Evolutionary conservation across 37 sponge, comb jelly and placozoan genomes (phyloP).

Genomic region (Eunapius fragilis): DNA sequence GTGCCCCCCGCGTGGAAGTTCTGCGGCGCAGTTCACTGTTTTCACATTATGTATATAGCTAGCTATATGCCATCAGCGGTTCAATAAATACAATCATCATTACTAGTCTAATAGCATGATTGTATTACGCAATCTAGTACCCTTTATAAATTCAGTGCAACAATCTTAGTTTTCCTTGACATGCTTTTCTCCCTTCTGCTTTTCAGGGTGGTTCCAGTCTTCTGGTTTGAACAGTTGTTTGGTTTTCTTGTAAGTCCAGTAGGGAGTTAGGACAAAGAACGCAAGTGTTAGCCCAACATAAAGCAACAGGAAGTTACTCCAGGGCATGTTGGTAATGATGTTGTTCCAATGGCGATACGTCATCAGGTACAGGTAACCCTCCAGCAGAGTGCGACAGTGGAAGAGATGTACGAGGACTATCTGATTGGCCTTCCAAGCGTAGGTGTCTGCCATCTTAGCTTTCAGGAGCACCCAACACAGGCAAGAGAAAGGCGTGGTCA

Average conservation of each 20-base stretch:
- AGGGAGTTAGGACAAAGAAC: constrained; percentile 62
- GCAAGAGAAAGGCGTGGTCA: constrained; percentile 68
- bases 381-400: constrained; percentile 59
- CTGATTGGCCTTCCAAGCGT: constrained; percentile 55
- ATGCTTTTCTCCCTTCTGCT: not conserved
- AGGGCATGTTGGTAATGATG: constrained; percentile 29
- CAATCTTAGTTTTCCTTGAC: not conserved
- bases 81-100: too few species aligned
- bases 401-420: constrained; percentile 59
- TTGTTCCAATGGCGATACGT: constrained; percentile 37
- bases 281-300: constrained; percentile 3
- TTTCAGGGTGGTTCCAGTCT: constrained; percentile 77
- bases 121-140: too few species aligned
- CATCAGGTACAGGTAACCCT: constrained; percentile 31
- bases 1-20: too few species aligned
- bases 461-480: constrained; percentile 66
- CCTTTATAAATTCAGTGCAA: too few species aligned
- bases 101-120: too few species aligned
- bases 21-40: too few species aligned
- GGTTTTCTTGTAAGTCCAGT: constrained; percentile 79
- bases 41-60: too few species aligned
- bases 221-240: constrained; percentile 56
- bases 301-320: not conserved
- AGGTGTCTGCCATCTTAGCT: constrained; percentile 23
- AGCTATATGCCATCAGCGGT: too few species aligned